These are phyloP conservation scores for Crambe crambe DNA, from an alignment of 37 sponge, comb jelly and placozoan species.

Conservation along the genomic window DNA sequence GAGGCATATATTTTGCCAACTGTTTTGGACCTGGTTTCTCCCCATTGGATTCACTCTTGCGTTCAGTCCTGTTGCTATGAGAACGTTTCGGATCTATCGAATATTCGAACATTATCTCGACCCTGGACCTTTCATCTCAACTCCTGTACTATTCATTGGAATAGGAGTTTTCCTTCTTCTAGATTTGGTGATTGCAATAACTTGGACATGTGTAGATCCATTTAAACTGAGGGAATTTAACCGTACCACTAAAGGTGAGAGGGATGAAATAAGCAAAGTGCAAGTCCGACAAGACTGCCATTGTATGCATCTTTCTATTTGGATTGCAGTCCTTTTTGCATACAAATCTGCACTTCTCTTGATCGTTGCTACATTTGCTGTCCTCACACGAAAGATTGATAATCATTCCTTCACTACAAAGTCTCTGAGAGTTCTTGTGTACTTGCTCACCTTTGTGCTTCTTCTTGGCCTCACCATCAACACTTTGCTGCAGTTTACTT, in stretches of 20 bases:
- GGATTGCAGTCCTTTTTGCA: not conserved
- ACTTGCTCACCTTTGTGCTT: not conserved
- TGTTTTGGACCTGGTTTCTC: conserved; percentile 10
- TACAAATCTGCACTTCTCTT: not conserved
- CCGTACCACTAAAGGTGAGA: not conserved
- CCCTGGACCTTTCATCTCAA: conserved; percentile 27
- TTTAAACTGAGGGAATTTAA: not conserved
- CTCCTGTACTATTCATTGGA: not conserved
- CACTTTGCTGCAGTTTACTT: not conserved
- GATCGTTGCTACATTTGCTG: not conserved
- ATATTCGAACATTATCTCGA: conserved; percentile 27
- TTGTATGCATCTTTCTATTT: not conserved
- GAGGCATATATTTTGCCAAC: conserved; percentile 8
- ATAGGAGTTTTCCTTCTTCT: not conserved
- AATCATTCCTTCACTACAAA: not conserved
- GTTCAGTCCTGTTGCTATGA: not conserved
- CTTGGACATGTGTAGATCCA: conserved; percentile 7
- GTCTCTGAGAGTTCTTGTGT: conserved; percentile 3
- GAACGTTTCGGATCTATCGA: conserved; percentile 20
- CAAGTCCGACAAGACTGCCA: not conserved
- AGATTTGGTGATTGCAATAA: conserved; percentile 1
- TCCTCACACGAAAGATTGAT: not conserved
- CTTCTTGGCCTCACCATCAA: not conserved
- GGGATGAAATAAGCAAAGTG: not conserved
- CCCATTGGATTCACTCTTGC: conserved; percentile 15